These are phyloP conservation scores for Teinopalpus imperialis DNA, from an alignment of 2,888 invertebrate genomes.

Conservation along the genomic window DNA sequence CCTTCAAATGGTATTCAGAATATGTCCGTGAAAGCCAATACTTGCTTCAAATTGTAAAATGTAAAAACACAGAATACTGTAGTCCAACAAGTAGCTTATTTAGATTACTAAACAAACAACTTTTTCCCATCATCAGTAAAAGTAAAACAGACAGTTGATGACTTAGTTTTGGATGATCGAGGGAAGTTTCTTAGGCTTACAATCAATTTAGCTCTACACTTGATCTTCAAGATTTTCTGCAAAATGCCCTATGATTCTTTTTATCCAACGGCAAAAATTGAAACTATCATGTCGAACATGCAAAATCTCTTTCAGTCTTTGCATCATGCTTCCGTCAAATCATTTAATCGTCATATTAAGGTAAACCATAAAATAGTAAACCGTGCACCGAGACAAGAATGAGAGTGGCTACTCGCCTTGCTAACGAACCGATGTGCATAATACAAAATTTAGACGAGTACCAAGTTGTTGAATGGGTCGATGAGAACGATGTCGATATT, in stretches of 20 bases:
- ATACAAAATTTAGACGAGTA: slow-evolving; percentile 38
- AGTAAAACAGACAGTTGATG: slow-evolving; percentile 30
- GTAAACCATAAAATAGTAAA: slow-evolving; percentile 36
- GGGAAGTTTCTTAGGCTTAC: slow-evolving; percentile 34
- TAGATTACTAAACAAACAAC: slow-evolving; percentile 28
- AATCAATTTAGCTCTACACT: slow-evolving; percentile 37
- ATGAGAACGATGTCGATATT: slow-evolving; percentile 35
- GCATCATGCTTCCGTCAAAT: slow-evolving; percentile 37
- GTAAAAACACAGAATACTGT: slow-evolving; percentile 33
- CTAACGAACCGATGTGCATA: slow-evolving; percentile 34
- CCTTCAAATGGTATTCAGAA: slow-evolving; percentile 28
- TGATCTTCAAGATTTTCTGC: slow-evolving; percentile 33
- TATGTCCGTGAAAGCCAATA: slow-evolving; percentile 35
- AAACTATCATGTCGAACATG: slow-evolving; percentile 38
- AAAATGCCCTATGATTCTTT: slow-evolving; percentile 35
- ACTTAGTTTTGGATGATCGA: slow-evolving; percentile 32
- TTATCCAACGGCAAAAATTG: slow-evolving; percentile 36
- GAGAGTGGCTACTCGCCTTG: slow-evolving; percentile 34
- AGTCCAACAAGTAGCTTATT: slow-evolving; percentile 30
- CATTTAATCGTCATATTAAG: slow-evolving; percentile 40
- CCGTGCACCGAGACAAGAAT: slow-evolving; percentile 31
- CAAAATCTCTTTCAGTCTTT: slow-evolving; percentile 37
- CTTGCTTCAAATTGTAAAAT: slow-evolving; percentile 29
- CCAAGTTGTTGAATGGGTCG: slow-evolving; percentile 37
- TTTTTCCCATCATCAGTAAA: slow-evolving; percentile 30